A percentile compares a stretch with the other conserved stretches of the same genome.
Evolutionary conservation across 2,888 invertebrate genomes (phyloP).

Genomic region (Drosophila cyrtoloma): DNA sequence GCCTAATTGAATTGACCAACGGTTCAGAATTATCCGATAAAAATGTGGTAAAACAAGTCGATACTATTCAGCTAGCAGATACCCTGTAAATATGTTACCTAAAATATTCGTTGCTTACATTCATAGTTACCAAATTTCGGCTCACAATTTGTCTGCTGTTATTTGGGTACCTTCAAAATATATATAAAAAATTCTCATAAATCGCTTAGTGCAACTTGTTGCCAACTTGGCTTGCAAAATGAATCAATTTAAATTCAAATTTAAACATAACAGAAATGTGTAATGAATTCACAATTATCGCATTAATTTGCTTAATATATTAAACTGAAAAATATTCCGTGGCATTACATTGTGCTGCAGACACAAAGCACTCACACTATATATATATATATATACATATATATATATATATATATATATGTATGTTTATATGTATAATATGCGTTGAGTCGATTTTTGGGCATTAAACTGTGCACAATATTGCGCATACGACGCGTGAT

Average conservation of each 20-base stretch:
- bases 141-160: background rate
- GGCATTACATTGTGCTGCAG: background rate
- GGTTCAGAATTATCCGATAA: background rate
- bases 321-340: slow-evolving; percentile 28
- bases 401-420: background rate
- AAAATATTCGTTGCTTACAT: background rate
- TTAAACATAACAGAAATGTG: background rate
- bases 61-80: background rate
- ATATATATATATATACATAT: background rate
- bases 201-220: background rate
- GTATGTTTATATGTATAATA: background rate
- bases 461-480: slow-evolving; percentile 28
- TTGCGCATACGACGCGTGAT: slow-evolving; percentile 47
- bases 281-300: background rate
- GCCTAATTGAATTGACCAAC: slow-evolving; percentile 1
- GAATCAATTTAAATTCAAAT: background rate
- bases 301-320: slow-evolving; percentile 55
- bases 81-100: background rate
- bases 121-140: background rate
- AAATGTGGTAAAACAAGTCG: background rate
- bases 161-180: background rate
- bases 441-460: slow-evolving; percentile 5
- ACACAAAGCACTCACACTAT: background rate
- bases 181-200: background rate
- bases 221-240: background rate